These are phyloP conservation scores for Ophonus ardosiacus DNA, from an alignment of 2,888 invertebrate genomes.

Conservation along the genomic window DNA sequence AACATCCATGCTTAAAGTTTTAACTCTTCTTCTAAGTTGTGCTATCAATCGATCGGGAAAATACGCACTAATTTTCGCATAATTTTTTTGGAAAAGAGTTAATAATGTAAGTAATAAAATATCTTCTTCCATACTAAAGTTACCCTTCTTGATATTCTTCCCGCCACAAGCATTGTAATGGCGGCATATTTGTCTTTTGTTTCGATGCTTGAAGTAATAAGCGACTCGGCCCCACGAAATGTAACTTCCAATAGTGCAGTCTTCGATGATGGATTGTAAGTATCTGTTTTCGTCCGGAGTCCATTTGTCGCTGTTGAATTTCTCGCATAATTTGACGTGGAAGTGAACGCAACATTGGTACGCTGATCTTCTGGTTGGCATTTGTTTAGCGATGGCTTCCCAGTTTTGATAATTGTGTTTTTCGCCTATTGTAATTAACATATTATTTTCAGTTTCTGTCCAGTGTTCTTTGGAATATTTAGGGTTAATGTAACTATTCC, in stretches of 20 bases:
- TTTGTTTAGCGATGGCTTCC: slow-evolving; percentile 80
- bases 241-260: slow-evolving; percentile 80
- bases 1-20: slow-evolving; percentile 70
- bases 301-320: slow-evolving; percentile 78
- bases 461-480: slow-evolving; percentile 80
- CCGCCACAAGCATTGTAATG: slow-evolving; percentile 76
- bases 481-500: slow-evolving; percentile 85
- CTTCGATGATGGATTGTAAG: slow-evolving; percentile 81
- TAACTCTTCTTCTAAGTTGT: slow-evolving; percentile 81
- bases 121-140: slow-evolving; percentile 84
- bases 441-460: slow-evolving; percentile 77
- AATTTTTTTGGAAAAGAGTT: slow-evolving; percentile 81
- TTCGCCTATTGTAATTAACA: slow-evolving; percentile 73
- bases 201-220: slow-evolving; percentile 80
- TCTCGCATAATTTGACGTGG: slow-evolving; percentile 76
- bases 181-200: slow-evolving; percentile 82
- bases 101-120: slow-evolving; percentile 80
- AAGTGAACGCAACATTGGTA: slow-evolving; percentile 85
- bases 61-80: slow-evolving; percentile 77
- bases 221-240: slow-evolving; percentile 87
- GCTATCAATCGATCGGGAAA: slow-evolving; percentile 80
- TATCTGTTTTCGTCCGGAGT: slow-evolving; percentile 82
- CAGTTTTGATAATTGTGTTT: slow-evolving; percentile 80
- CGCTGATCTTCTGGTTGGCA: slow-evolving; percentile 80
- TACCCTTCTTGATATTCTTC: slow-evolving; percentile 78